Evolutionary conservation across 1,140 invertebrate genomes (phyloP), one percentile per base, ranked within the genome.

Genomic region (Charaxes varanes): DNA sequence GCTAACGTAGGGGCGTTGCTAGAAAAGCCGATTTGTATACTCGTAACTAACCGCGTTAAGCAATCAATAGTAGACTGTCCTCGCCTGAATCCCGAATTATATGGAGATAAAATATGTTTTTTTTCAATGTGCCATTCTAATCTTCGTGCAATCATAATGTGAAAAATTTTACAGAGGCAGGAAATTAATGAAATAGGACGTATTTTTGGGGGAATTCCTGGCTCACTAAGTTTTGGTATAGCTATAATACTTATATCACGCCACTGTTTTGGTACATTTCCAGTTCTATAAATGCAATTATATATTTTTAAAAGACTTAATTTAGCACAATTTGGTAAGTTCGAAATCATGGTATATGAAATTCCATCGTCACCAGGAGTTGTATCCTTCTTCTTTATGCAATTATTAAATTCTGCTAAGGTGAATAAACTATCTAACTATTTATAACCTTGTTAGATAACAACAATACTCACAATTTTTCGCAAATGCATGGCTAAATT

Each of bases 401-500:
- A 19, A 19, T 19, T 19, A 19, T 19, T 19, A 19, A 19, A 19
- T 19, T 19, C 18, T 19, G n/a, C n/a, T n/a, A n/a, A n/a, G n/a
- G n/a, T n/a, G n/a, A n/a, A n/a, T n/a, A n/a, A n/a, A n/a, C n/a
- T n/a, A n/a, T n/a, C n/a, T n/a, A n/a, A n/a, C n/a, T 13, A 36
- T 36, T 43, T 36, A 10, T 30, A 30, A 31, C 11, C 18, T 12
- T 22, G 23, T 37, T 37, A 18, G 27, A 44, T 31, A 32, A 37
- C 3, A 28, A 41, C 11, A 24, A n/a, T 62, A 72, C 69, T 77
- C 53, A 95, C 91, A 26, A 97, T 82, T 86, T 95, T 96, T 30
- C 94, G 87, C 35, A 97, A 86, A 73, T 96, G 93, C 27, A 94
- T 85, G 3, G 94, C 94, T 41, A 96, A 90, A 85, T 95, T 96